These are phyloP conservation scores for Pollenia angustigena DNA, from an alignment of 2,888 invertebrate genomes.

Conservation along the genomic window DNA sequence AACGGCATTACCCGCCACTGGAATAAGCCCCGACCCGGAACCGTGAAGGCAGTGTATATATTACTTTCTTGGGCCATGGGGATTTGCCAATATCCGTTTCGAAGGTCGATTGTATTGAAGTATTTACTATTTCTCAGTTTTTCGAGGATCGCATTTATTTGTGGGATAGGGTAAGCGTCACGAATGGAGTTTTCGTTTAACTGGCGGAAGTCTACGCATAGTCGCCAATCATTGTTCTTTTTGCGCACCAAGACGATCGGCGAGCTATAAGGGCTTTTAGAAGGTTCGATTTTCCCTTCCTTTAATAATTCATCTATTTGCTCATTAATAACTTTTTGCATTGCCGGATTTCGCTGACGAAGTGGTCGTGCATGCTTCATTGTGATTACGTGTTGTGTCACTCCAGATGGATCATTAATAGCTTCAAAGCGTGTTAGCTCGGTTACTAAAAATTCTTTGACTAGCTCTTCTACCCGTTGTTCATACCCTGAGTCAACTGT, in stretches of 20 bases:
- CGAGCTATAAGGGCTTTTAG: constrained; percentile 28
- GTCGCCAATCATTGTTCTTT: constrained; percentile 43
- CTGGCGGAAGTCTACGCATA: neutral
- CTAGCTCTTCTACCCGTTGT: neutral
- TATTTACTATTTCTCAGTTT: neutral
- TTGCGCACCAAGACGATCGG: constrained; percentile 29
- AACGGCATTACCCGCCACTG: constrained; percentile 23
- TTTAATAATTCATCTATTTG: constrained; percentile 29
- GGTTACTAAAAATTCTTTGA: neutral
- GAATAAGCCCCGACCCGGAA: neutral
- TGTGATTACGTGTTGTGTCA: neutral
- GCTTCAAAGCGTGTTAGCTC: neutral
- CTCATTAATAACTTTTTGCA: constrained; percentile 40
- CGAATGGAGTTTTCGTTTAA: constrained; percentile 1
- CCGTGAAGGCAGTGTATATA: constrained; percentile 26
- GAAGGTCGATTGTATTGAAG: constrained; percentile 21
- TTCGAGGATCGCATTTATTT: neutral
- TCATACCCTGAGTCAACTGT: neutral
- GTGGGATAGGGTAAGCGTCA: constrained; percentile 8
- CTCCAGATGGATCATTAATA: neutral
- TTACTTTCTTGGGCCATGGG: neutral
- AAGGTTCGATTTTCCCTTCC: constrained; percentile 24
- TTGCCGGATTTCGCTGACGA: constrained; percentile 32
- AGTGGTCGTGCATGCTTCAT: neutral
- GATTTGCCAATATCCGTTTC: constrained; percentile 14